Evolutionary conservation across 2,113 vertebrate genomes (phyloP), one percentile per base, ranked within the genome.

Genomic region (Paradoxurus hermaphroditus): DNA sequence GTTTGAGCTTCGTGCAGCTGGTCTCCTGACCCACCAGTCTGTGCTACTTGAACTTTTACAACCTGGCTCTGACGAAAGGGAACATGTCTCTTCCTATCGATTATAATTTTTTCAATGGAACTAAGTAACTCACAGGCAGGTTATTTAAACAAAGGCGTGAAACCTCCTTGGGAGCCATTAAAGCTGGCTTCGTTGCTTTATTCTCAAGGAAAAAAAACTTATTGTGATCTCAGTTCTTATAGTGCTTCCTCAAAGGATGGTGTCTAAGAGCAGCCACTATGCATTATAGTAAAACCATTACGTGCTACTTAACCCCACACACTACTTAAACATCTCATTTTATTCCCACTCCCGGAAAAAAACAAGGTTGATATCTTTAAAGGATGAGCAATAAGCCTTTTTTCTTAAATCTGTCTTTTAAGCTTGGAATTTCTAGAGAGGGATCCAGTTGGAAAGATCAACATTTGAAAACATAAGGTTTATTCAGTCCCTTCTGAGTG

Each of bases 61-160:
- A 75, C 18, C 27, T 94, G 67, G 41, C 65, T 96, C 93, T 93
- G 72, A 93, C 86, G 84, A 91, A 95, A 89, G 46, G 51, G 53
- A 94, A 41, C 70, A 31, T 75, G 77, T 89, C 65, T 90, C 67
- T 78, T 91, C 93, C 34, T 95, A 59, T 59, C 79, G 93, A 95
- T 91, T 93, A 63, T 46, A 89, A 29, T 53, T 63, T 82, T 97
- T 91, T 12, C 81, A 95, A 75, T 68, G 72, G 39, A 82, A 44
- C 56, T 92, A 78, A 84, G 85, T 62, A 92, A 29, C 25, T 97
- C 44, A 67, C 46, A 90, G 73, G 36, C 67, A 96, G 53, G 31
- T 91, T 88, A 93, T 79, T 94, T 91, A 96, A 95, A 93, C n/a
- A 63, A 96, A 96, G 81, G 36, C 31, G 25, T 84, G 53, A 81